phyloP scores from a whole-genome alignment of 2,888 invertebrate species.

The Drosophila niveifrons region DNA sequence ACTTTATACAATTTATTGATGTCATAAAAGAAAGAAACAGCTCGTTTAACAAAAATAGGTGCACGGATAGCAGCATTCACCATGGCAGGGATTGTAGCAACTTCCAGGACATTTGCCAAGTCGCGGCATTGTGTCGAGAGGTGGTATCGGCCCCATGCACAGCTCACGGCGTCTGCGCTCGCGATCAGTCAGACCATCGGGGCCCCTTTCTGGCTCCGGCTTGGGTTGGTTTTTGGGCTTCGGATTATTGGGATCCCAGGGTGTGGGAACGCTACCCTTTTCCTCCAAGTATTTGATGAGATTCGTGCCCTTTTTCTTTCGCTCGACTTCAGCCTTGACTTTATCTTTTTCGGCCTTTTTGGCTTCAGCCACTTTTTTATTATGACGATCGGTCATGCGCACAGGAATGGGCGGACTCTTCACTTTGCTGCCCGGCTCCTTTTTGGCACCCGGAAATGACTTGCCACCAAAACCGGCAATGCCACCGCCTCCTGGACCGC shows the following conservation, averaged over 20 bases:
- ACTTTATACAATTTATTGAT: neutral
- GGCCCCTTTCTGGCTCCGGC: neutral
- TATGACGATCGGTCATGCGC: constrained; percentile 35
- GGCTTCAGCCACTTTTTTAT: constrained; percentile 15
- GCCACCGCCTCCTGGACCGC: neutral
- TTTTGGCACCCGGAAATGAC: constrained; percentile 33
- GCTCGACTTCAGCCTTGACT: neutral
- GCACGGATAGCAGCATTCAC: constrained; percentile 20
- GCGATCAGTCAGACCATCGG: constrained; percentile 16
- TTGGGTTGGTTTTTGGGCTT: neutral
- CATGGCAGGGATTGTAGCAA: constrained; percentile 24
- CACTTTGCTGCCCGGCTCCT: constrained; percentile 13
- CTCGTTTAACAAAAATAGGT: constrained; percentile 7
- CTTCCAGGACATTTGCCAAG: constrained; percentile 17
- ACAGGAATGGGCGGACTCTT: constrained; percentile 44
- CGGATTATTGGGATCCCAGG: constrained; percentile 51
- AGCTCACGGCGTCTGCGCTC: constrained; percentile 8
- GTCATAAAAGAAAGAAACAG: neutral
- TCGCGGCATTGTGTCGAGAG: constrained; percentile 19
- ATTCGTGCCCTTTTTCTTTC: constrained; percentile 45
- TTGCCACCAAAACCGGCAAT: constrained; percentile 13
- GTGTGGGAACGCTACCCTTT: constrained; percentile 26
- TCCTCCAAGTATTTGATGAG: constrained; percentile 60
- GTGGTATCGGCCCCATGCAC: constrained; percentile 4
- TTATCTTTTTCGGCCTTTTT: constrained; percentile 32